Evolutionary conservation across 2,888 invertebrate genomes (phyloP).

Genomic region (Hanleya hanleyi): DNA sequence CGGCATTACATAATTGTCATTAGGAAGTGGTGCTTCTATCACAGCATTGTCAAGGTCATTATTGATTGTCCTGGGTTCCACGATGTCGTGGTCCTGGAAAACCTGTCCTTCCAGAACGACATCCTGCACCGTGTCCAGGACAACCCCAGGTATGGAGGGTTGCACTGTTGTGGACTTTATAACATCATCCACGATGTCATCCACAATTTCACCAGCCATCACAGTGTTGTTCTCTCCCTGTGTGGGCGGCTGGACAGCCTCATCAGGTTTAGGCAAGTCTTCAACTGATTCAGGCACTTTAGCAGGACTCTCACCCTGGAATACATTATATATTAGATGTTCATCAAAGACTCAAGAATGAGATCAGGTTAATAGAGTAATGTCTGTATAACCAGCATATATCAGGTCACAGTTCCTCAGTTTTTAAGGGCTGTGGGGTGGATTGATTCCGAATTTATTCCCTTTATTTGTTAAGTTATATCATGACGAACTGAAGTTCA

Average conservation of each 20-base stretch:
- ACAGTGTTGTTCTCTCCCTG: no score
- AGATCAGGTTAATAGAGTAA: no score
- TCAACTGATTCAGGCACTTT: conserved; percentile 31
- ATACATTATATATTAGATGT: background rate
- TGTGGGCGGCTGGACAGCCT: no score
- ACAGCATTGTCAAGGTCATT: conserved; percentile 24
- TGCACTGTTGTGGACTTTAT: conserved; percentile 64
- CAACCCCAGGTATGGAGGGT: conserved; percentile 70
- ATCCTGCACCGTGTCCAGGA: conserved; percentile 68
- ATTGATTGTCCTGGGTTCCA: background rate
- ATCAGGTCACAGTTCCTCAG: no score
- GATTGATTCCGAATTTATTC: no score
- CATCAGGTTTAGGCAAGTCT: no score
- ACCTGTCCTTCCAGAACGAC: conserved; percentile 44
- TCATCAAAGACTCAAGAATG: no score
- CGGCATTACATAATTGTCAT: background rate
- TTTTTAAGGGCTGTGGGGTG: no score
- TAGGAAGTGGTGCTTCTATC: background rate
- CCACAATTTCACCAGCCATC: conserved; percentile 60
- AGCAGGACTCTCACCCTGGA: conserved; percentile 41
- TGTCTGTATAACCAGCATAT: no score
- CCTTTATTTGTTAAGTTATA: no score
- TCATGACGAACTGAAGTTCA: no score
- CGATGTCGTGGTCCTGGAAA: background rate
- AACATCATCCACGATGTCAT: conserved; percentile 70